phyloP scores from a whole-genome alignment of 2,797 vertebrate genomes.

The Erpetoichthys calabaricus region DNA sequence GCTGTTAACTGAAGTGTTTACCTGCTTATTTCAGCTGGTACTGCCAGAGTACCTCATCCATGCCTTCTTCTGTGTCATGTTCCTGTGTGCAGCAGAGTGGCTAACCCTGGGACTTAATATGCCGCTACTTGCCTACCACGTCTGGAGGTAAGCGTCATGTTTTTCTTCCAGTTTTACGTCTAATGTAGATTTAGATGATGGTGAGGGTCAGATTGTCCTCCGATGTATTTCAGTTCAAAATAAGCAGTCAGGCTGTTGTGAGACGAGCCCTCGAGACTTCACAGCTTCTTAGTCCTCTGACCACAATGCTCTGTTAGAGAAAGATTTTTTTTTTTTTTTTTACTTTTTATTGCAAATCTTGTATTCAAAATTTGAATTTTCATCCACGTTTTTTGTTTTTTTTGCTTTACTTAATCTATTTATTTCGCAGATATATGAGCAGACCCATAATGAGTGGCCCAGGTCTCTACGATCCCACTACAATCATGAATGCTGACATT shows the following conservation, averaged over 20 bases:
- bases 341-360: neutral
- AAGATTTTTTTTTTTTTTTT: neutral
- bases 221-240: neutral
- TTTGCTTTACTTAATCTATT: neutral
- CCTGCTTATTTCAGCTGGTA: constrained; percentile 69
- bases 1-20: no score
- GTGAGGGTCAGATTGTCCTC: constrained; percentile 6
- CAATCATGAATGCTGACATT: constrained; percentile 98
- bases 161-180: neutral
- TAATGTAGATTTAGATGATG: neutral
- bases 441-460: constrained; percentile 93
- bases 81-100: constrained; percentile 95
- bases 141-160: constrained; percentile 72
- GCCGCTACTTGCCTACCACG: constrained; percentile 90
- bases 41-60: constrained; percentile 98
- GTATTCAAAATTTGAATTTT: neutral
- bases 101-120: constrained; percentile 90
- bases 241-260: no score
- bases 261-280: neutral
- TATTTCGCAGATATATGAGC: constrained; percentile 61
- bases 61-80: constrained; percentile 99
- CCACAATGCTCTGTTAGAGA: neutral
- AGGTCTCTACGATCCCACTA: constrained; percentile 92
- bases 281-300: neutral
- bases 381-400: neutral